Evolutionary conservation across 2,797 vertebrate genomes (phyloP).

Genomic region (Tadarida brasiliensis): DNA sequence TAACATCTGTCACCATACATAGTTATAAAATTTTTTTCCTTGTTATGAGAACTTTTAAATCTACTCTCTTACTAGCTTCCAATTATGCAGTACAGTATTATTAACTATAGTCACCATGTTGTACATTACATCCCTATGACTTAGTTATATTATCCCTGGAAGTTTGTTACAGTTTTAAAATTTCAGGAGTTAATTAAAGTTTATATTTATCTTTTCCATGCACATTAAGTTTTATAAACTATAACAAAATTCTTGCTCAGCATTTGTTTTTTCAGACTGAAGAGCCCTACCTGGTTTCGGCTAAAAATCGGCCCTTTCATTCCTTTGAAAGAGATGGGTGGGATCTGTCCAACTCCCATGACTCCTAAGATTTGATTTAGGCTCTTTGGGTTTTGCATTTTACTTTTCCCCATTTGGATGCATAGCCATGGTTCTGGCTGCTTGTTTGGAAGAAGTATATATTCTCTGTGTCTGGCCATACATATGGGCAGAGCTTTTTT

Average conservation of each 20-base stretch:
- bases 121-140: background rate
- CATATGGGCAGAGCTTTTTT: background rate
- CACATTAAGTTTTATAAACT: background rate
- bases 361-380: background rate
- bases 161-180: conserved; percentile 2
- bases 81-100: background rate
- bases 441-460: background rate
- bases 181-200: background rate
- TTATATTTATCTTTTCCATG: background rate
- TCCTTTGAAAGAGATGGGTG: background rate
- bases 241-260: background rate
- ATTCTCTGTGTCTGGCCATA: background rate
- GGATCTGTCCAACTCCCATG: background rate
- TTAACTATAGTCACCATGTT: background rate
- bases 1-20: too few relatives aligned
- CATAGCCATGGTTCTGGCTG: background rate
- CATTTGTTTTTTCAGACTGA: background rate
- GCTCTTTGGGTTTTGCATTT: background rate
- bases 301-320: background rate
- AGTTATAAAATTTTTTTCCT: background rate
- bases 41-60: background rate
- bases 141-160: background rate
- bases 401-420: background rate
- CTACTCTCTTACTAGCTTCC: background rate
- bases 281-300: background rate